Percentiles rank a stretch among this genome's conserved stretches.
Conservation (phyloP, 2,113 vertebrate species). For the Coryphaenoides rupestris region DNA sequence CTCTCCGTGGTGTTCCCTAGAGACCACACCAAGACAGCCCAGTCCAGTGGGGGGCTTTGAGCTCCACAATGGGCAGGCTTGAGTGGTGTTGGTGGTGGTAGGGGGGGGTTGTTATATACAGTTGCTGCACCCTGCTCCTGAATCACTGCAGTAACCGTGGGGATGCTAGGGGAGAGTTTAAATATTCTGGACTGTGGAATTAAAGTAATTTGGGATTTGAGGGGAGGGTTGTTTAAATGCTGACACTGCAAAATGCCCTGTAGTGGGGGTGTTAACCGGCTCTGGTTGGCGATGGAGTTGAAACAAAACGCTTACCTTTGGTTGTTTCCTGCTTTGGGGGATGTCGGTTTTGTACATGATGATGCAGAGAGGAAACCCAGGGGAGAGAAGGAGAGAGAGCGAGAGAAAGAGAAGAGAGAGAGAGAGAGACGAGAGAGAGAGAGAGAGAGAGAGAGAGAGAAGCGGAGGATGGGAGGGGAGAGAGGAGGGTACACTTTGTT, state of each 20-base stretch:
- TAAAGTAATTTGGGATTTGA: constrained; percentile 3
- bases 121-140: constrained; percentile 11
- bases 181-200: neutral
- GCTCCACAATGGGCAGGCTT: too few species aligned
- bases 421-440: neutral
- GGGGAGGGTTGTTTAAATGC: constrained; percentile 6
- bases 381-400: constrained; percentile 8
- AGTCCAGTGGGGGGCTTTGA: too few species aligned
- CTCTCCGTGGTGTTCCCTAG: constrained; percentile 45
- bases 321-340: constrained; percentile 64
- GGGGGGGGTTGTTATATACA: constrained; percentile 5
- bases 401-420: neutral
- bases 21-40: constrained; percentile 33
- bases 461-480: constrained; percentile 25
- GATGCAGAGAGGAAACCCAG: constrained; percentile 11
- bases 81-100: constrained; percentile 6
- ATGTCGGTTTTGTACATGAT: neutral
- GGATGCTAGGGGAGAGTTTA: neutral
- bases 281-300: constrained; percentile 9
- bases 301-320: constrained; percentile 68
- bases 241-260: neutral
- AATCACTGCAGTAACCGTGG: constrained; percentile 13
- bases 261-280: neutral
- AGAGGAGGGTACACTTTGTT: constrained; percentile 30
- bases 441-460: neutral